Conservation (phyloP, 1,140 invertebrate species). For the Ostrea edulis region DNA sequence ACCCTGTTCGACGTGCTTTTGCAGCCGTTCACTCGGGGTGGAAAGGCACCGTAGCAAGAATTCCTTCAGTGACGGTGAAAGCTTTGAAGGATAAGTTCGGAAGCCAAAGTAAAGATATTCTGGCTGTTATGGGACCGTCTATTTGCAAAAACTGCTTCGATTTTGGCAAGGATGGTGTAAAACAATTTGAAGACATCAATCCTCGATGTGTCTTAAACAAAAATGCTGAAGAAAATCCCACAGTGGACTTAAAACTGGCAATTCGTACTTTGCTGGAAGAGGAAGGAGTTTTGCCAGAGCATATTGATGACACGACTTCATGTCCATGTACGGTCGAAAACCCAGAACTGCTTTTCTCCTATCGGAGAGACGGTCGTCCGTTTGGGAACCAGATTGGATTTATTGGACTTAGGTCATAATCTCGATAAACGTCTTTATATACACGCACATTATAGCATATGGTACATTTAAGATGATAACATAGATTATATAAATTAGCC, state of each 20-base stretch:
- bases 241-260: conserved; percentile 55
- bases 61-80: conserved; percentile 55
- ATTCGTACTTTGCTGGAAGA: conserved; percentile 59
- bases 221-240: conserved; percentile 39
- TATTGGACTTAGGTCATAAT: conserved; percentile 52
- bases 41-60: conserved; percentile 59
- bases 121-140: conserved; percentile 61
- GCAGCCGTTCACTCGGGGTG: conserved; percentile 66
- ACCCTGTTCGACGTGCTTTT: conserved; percentile 57
- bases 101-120: conserved; percentile 54
- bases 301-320: conserved; percentile 62
- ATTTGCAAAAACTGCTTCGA: conserved; percentile 58
- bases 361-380: conserved; percentile 61
- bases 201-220: conserved; percentile 37
- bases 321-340: conserved; percentile 61
- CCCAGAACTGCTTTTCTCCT: conserved; percentile 62
- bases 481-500: no score
- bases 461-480: background rate
- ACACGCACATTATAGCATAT: background rate
- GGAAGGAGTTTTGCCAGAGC: conserved; percentile 54
- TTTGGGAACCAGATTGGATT: conserved; percentile 71
- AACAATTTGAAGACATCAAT: conserved; percentile 56
- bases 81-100: conserved; percentile 55
- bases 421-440: background rate
- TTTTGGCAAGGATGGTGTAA: conserved; percentile 49